Evolutionary conservation across 2,113 vertebrate species (phyloP).

Genomic region (Naja naja): DNA sequence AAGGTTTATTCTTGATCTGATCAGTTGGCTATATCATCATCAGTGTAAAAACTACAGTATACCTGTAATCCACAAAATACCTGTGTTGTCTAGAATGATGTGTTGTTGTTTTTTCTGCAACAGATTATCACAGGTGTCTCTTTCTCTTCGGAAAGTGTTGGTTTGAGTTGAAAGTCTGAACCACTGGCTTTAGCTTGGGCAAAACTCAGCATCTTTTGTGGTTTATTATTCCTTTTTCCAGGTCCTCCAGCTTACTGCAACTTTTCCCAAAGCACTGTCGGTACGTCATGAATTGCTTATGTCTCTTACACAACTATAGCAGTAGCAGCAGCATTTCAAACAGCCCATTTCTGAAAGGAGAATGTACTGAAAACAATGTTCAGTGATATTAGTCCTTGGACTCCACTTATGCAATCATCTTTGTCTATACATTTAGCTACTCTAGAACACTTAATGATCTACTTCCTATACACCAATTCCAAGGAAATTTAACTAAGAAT

Average conservation of each 20-base stretch:
- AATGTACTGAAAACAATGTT: background rate
- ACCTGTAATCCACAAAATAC: background rate
- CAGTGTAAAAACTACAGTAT: background rate
- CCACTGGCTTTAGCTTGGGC: background rate
- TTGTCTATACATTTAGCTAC: background rate
- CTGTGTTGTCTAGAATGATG: background rate
- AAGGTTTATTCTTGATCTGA: slow-evolving; percentile 3
- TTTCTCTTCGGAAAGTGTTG: background rate
- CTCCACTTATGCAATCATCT: background rate
- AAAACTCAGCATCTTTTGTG: background rate
- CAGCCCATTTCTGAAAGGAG: background rate
- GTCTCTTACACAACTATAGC: background rate
- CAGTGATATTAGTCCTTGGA: background rate
- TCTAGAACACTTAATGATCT: background rate
- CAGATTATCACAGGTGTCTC: background rate
- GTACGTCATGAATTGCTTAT: background rate
- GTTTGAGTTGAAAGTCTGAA: background rate
- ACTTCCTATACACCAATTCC: background rate
- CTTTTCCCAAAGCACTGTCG: background rate
- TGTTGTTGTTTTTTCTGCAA: background rate
- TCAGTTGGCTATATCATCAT: slow-evolving; percentile 21
- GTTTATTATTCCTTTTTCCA: background rate
- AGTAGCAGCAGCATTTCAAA: background rate
- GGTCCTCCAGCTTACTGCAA: background rate
- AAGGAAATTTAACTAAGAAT: background rate